phyloP scores from a whole-genome alignment of 2,888 invertebrate species.

The Rhodophaea formosa region DNA sequence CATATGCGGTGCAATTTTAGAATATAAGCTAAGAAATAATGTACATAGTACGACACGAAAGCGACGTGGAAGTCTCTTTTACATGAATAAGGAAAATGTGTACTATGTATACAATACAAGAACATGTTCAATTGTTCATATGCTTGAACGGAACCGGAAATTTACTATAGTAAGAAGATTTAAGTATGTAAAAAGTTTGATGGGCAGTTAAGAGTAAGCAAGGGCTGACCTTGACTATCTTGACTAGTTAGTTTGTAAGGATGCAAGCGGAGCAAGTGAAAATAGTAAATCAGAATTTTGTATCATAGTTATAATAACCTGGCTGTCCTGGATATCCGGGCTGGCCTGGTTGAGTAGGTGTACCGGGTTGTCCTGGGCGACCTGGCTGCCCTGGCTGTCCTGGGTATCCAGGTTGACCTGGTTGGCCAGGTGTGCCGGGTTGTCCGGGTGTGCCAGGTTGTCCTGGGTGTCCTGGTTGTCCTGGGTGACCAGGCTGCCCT shows the following conservation, averaged over 20 bases:
- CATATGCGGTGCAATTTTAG: too few relatives aligned
- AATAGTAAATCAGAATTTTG: slow-evolving; percentile 36
- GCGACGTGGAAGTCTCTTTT: too few relatives aligned
- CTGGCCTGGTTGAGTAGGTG: slow-evolving; percentile 48
- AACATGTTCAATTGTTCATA: too few relatives aligned
- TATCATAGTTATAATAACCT: slow-evolving; percentile 38
- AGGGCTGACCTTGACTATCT: slow-evolving; percentile 25
- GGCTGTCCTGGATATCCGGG: slow-evolving; percentile 68
- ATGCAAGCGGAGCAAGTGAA: slow-evolving; percentile 40
- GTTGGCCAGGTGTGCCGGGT: slow-evolving; percentile 27
- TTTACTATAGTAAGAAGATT: too few relatives aligned
- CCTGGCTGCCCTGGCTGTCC: slow-evolving; percentile 34
- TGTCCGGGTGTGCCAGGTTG: slow-evolving; percentile 28
- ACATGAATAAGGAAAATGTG: too few relatives aligned
- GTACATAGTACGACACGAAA: too few relatives aligned
- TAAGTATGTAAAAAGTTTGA: too few relatives aligned
- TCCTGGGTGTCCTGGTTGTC: slow-evolving; percentile 30
- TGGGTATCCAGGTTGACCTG: slow-evolving; percentile 34
- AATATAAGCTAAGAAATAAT: too few relatives aligned
- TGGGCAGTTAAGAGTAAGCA: too few relatives aligned
- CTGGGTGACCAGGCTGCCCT: slow-evolving; percentile 26
- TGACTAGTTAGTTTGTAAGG: slow-evolving; percentile 26
- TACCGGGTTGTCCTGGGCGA: slow-evolving; percentile 53
- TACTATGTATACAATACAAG: too few relatives aligned
- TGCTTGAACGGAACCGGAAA: too few relatives aligned